phyloP scores from a whole-genome alignment of 2,113 vertebrate genomes.

The Zingel zingel region DNA sequence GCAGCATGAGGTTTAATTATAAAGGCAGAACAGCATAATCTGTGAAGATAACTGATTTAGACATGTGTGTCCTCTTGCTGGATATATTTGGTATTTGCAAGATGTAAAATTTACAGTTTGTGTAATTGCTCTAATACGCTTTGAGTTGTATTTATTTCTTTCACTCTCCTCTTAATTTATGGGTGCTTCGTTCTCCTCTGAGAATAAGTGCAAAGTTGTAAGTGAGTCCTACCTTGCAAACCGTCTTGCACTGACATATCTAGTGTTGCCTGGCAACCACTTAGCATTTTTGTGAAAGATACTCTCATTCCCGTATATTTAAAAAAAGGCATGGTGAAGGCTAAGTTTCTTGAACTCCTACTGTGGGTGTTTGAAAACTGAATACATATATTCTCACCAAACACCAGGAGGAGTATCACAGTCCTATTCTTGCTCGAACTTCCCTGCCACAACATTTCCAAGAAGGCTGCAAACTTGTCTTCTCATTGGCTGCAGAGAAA shows the following conservation, averaged over 20 bases:
- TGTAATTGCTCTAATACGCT: neutral
- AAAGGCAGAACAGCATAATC: conserved; percentile 41
- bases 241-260: conserved; percentile 46
- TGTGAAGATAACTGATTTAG: conserved; percentile 62
- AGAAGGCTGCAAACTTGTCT: conserved; percentile 23
- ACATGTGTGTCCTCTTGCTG: conserved; percentile 40
- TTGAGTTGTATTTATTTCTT: conserved; percentile 29
- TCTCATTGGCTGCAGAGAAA: conserved; percentile 18
- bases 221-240: conserved; percentile 44
- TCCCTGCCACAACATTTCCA: conserved; percentile 2
- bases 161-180: conserved; percentile 29
- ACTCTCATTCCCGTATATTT: conserved; percentile 28
- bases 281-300: conserved; percentile 66
- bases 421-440: conserved; percentile 33
- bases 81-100: conserved; percentile 27
- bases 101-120: conserved; percentile 14
- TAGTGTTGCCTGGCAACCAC: conserved; percentile 76
- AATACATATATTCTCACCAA: conserved; percentile 55
- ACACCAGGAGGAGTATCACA: conserved; percentile 28
- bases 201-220: conserved; percentile 56
- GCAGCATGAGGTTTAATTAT: conserved; percentile 64
- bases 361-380: conserved; percentile 67
- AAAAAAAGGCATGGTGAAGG: conserved; percentile 57
- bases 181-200: conserved; percentile 24
- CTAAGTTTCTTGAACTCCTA: conserved; percentile 66